Conservation (phyloP, 2,888 invertebrate genomes). For the Heteromurus nitidus region DNA sequence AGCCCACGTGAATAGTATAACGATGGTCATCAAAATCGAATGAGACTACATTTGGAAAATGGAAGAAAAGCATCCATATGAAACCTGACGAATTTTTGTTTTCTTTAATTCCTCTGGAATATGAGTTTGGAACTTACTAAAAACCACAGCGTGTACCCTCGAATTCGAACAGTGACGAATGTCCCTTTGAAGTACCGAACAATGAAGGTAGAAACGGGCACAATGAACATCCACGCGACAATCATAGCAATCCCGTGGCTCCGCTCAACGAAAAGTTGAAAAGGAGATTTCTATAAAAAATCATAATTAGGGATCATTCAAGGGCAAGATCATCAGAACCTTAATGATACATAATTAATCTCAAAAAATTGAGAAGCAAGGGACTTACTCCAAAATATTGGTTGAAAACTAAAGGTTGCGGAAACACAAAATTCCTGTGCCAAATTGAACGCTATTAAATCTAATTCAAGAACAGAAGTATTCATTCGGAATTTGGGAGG, state of each 20-base stretch:
- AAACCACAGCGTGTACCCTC: constrained; percentile 63
- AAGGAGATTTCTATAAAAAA: constrained; percentile 37
- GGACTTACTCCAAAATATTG: constrained; percentile 17
- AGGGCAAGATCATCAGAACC: too few relatives aligned
- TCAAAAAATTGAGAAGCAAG: too few relatives aligned
- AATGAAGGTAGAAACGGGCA: constrained; percentile 49
- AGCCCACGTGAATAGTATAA: background rate
- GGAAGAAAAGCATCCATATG: too few relatives aligned
- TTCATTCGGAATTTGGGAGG: too few relatives aligned
- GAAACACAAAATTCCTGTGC: background rate
- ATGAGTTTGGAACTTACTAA: constrained; percentile 44
- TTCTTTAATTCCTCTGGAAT: too few relatives aligned
- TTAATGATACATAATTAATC: too few relatives aligned
- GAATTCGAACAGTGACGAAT: too few relatives aligned
- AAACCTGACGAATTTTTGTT: too few relatives aligned
- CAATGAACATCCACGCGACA: constrained; percentile 41
- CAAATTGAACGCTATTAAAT: too few relatives aligned
- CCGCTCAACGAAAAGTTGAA: constrained; percentile 5
- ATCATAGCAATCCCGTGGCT: constrained; percentile 53
- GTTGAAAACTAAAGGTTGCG: background rate
- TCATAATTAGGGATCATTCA: background rate
- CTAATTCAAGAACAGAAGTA: too few relatives aligned
- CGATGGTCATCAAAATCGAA: too few relatives aligned
- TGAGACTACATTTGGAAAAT: too few relatives aligned
- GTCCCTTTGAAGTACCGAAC: constrained; percentile 66